Evolutionary conservation across 1,140 invertebrate species (phyloP).

Genomic region (Zaprionus inermis): DNA sequence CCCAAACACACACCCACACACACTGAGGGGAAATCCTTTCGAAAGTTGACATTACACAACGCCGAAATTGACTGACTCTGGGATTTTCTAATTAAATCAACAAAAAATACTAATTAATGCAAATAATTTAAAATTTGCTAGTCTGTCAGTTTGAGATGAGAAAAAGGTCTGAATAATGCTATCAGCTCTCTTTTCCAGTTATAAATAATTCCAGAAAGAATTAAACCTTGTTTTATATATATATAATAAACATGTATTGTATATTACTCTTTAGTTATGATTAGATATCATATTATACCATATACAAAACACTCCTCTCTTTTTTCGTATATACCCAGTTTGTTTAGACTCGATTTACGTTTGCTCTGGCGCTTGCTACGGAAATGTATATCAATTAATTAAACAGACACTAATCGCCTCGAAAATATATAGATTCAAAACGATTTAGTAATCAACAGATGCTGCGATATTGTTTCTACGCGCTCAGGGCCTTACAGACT

Average conservation of each 20-base stretch:
- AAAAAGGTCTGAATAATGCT: too few species aligned
- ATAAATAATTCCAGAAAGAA: neutral
- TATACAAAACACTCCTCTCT: neutral
- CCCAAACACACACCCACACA: too few species aligned
- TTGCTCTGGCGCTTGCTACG: neutral
- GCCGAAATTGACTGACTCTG: neutral
- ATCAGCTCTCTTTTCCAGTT: too few species aligned
- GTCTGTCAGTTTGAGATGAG: neutral
- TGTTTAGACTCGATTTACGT: neutral
- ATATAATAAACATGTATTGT: neutral
- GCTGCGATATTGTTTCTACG: too few species aligned
- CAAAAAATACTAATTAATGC: neutral
- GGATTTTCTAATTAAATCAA: neutral
- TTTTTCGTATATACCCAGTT: neutral
- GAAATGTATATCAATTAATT: slow-evolving; percentile 31
- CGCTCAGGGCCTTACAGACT: slow-evolving; percentile 45
- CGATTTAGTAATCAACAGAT: slow-evolving; percentile 30
- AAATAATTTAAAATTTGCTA: neutral
- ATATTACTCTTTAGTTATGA: neutral
- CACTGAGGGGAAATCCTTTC: slow-evolving; percentile 24
- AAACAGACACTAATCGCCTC: slow-evolving; percentile 27
- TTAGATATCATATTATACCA: neutral
- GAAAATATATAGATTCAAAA: slow-evolving; percentile 16
- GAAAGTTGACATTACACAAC: neutral
- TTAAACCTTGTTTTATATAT: neutral